Evolutionary conservation across 1,140 invertebrate genomes (phyloP).

Genomic region (Oncopodura yosiiana): DNA sequence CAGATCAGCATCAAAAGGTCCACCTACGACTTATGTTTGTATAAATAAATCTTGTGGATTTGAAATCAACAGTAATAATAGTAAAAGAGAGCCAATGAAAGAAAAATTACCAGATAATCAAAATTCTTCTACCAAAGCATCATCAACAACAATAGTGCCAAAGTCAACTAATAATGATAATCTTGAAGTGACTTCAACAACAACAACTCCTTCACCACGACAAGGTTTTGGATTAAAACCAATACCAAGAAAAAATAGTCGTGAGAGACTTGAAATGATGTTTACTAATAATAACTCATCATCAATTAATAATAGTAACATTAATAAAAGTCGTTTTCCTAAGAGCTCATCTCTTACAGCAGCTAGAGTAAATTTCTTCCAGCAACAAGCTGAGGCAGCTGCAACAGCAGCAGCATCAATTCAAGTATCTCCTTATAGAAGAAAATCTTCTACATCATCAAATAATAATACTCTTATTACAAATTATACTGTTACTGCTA

Average conservation of each 20-base stretch:
- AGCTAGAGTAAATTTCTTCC: constrained; percentile 27
- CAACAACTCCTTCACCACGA: constrained; percentile 1
- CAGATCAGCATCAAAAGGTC: too few relatives aligned
- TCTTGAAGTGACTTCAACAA: neutral
- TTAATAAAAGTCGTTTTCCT: constrained; percentile 7
- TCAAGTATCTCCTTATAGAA: too few relatives aligned
- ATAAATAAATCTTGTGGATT: too few relatives aligned
- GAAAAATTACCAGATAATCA: too few relatives aligned
- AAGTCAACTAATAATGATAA: neutral
- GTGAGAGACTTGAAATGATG: too few relatives aligned
- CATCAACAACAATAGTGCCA: neutral
- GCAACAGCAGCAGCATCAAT: neutral
- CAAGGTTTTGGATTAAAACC: constrained; percentile 2
- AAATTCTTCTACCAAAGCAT: neutral
- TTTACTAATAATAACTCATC: constrained; percentile 4
- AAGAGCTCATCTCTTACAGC: constrained; percentile 17
- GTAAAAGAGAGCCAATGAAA: too few relatives aligned
- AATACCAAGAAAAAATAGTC: too few relatives aligned
- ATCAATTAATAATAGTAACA: constrained; percentile 7
- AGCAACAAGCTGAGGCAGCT: neutral
- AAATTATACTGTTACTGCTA: too few relatives aligned
- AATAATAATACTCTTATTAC: too few relatives aligned
- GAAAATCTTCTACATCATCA: too few relatives aligned
- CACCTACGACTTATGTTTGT: too few relatives aligned
- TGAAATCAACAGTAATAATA: too few relatives aligned